These are phyloP conservation scores for Coelopa pilipes DNA, from an alignment of 2,888 invertebrate species.

Conservation along the genomic window DNA sequence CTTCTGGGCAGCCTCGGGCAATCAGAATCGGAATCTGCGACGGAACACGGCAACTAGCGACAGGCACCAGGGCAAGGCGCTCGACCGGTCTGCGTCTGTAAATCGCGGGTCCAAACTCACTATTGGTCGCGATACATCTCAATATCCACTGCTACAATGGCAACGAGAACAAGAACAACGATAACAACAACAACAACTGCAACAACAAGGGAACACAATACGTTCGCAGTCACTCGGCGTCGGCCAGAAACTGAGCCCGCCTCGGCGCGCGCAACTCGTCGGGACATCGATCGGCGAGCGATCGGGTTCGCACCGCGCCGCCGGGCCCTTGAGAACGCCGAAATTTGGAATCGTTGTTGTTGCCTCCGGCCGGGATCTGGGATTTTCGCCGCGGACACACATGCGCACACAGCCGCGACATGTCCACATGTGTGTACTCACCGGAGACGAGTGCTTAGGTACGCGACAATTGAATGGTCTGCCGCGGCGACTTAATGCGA, in stretches of 20 bases:
- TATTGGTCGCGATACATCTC: no score
- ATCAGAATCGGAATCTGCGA: no score
- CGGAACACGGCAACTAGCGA: no score
- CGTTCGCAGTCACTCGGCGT: conserved; percentile 48
- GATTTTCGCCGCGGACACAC: background rate
- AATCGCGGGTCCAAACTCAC: no score
- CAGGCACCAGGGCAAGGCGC: no score
- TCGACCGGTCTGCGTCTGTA: no score
- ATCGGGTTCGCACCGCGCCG: background rate
- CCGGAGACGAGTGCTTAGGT: background rate
- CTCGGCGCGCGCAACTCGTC: conserved; percentile 51
- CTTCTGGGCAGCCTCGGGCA: no score
- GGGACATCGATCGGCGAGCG: conserved; percentile 37
- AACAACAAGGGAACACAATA: conserved; percentile 20
- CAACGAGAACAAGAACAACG: background rate
- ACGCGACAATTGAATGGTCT: conserved; percentile 5
- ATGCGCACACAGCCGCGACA: conserved; percentile 1
- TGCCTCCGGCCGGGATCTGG: conserved; percentile 32
- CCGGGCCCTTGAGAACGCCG: conserved; percentile 15
- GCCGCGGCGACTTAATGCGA: background rate
- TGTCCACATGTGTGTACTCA: background rate
- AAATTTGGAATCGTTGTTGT: conserved; percentile 27
- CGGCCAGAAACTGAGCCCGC: conserved; percentile 52
- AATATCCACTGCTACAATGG: no score
- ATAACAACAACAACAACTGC: background rate